A percentile compares a stretch with the other conserved stretches of the same genome.
These are phyloP conservation scores for Hemaris fuciformis DNA, from an alignment of 2,888 invertebrate genomes.

Conservation along the genomic window DNA sequence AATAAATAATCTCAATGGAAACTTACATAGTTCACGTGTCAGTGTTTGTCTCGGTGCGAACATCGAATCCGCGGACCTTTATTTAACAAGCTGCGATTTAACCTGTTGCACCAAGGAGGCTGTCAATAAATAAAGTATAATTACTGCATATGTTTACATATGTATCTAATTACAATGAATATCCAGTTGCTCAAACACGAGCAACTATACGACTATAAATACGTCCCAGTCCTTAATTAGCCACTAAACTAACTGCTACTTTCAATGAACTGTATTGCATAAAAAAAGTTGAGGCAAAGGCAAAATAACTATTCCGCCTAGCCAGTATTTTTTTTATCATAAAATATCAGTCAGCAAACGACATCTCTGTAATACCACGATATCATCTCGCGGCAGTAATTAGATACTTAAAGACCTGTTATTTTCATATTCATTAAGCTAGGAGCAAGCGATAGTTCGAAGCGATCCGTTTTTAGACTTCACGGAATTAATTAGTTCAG, in stretches of 20 bases:
- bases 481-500: constrained; percentile 9
- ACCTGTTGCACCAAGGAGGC: too few relatives aligned
- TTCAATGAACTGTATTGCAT: background rate
- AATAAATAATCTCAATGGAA: too few relatives aligned
- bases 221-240: background rate
- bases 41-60: too few relatives aligned
- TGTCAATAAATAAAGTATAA: too few relatives aligned
- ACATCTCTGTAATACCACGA: background rate
- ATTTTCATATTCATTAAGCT: constrained; percentile 13
- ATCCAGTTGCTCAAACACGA: background rate
- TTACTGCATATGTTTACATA: too few relatives aligned
- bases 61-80: too few relatives aligned
- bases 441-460: background rate
- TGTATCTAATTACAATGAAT: too few relatives aligned
- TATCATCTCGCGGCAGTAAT: background rate
- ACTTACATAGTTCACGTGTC: too few relatives aligned
- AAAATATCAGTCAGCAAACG: background rate
- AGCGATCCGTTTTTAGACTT: constrained; percentile 3
- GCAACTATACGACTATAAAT: background rate
- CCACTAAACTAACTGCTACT: background rate
- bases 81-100: too few relatives aligned
- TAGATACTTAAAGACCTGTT: constrained; percentile 2
- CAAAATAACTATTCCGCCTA: background rate
- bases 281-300: background rate
- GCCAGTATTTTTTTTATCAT: background rate